Base-by-base conservation (phyloP, 2,888 invertebrate species). In the Fragum sueziense region DNA sequence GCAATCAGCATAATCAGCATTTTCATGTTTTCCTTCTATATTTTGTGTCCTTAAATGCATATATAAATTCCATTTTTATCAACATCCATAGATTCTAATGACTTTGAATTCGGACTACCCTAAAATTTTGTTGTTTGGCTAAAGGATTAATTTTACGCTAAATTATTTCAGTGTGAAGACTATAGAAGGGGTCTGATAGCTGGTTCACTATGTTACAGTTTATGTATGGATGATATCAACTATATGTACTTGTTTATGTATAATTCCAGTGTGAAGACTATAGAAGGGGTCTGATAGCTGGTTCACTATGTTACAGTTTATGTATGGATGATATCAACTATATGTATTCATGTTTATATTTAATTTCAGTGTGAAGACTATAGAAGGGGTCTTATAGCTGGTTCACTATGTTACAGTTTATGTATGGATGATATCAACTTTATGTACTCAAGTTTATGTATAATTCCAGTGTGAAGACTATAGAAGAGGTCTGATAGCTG, bases 331-430 rank as follows among this genome's bases (percentile, higher is more conserved):
- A 85, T 6, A 37, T 37, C 37, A 37, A 37, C 37, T 37, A 37
- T 37, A 6, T 37, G 37, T 37, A 37, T 14, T 9, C 14, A 9
- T 9, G 7, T 9, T 59, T 59, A 25, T 25, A 59, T 62, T 9
- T 34, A 71, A n/a, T 86, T 85, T 29, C 87, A 89, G 89, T 90
- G 90, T 84, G 67, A 85, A 29, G 87, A 89, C 11, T 90, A 88
- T 41, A 59, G 67, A 25, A 54, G 72, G 3, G 89, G 89, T 9
- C 75, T 87, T 52, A 80, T 86, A n/a, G 81, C 88, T 2, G 88
- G 90, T n/a, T 72, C 73, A 2, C 76, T 88, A 70, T 90, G 90
- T 78, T 85, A 86, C 71, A 81, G 80, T 22, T 74, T 90, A 52
- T 90, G 90, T 84, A 72, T 85, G 33, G 86, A 86, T 17, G 72